Evolutionary conservation across 1,140 invertebrate species (phyloP), one percentile per base, ranked within the genome.

Genomic region (Pinna nobilis): DNA sequence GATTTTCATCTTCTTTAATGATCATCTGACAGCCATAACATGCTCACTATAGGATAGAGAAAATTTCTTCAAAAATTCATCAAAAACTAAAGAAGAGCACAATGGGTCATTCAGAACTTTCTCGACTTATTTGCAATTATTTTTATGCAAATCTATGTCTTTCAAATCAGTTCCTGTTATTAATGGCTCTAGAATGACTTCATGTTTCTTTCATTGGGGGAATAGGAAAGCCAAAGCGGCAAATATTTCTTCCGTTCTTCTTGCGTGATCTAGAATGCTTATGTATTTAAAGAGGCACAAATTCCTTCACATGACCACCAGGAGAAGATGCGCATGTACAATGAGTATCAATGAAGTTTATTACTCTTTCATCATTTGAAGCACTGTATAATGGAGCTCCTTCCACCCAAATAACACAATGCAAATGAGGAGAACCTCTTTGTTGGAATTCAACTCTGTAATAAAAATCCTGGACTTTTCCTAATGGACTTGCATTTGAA

Each of bases 321-420:
- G 11, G 28, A 3, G 35, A 3, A 23, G 28, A 50, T 32, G 32
- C 7, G 23, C 64, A 65, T 28, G 49, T 64, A 32, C 68, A 65
- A 30, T 73, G 30, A 3, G n/a, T 39, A 20, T 77, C 70, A 23
- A 73, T 57, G 35, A 66, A 77, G 28, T 71, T 41, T 32, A 51
- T 51, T 13, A 74, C 55, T 13, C 72, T 50, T 4, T 69, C 47
- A 3, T 70, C 50, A 23, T 23, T 9, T 28, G 18, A 11, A 25
- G 33, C 6, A 47, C 63, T 68, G 66, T 75, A 86, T 37, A 49
- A 23, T 37, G 88, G 88, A 44, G 80, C 61, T 79, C 86, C 76
- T 74, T 87, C 68, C 3, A 89, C 65, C 87, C 53, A 74, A 15
- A 71, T 32, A 23, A 71, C 18, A 33, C 35, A 55, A 20, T 71